These are phyloP conservation scores for Drosophila lini DNA, from an alignment of 1,140 invertebrate species.

Conservation along the genomic window DNA sequence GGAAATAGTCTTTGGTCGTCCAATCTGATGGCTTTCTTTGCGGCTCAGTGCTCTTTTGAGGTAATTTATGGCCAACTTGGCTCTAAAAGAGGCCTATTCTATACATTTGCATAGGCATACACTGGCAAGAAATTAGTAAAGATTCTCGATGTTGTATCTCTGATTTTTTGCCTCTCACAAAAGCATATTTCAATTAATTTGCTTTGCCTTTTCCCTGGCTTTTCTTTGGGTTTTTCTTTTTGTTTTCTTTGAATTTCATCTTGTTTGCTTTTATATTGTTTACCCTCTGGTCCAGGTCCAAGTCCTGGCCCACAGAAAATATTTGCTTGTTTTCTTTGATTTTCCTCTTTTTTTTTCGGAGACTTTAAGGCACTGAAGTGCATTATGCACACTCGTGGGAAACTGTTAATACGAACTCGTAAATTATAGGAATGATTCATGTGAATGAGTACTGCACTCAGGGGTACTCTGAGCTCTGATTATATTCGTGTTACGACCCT, in stretches of 20 bases:
- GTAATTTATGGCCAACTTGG: constrained; percentile 8
- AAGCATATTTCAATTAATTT: constrained; percentile 51
- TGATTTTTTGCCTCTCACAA: neutral
- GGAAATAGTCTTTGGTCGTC: constrained; percentile 8
- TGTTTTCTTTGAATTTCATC: constrained; percentile 19
- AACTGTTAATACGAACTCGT: neutral
- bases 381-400: constrained; percentile 1
- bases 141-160: neutral
- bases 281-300: constrained; percentile 20
- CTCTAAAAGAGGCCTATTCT: neutral
- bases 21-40: constrained; percentile 19
- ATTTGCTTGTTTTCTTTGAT: neutral
- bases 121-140: neutral
- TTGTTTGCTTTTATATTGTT: constrained; percentile 37
- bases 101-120: neutral
- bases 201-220: constrained; percentile 17
- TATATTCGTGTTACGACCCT: constrained; percentile 17
- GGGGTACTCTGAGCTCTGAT: constrained; percentile 7
- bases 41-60: constrained; percentile 12
- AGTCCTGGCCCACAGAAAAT: constrained; percentile 5
- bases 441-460: constrained; percentile 8
- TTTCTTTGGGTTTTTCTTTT: constrained; percentile 26
- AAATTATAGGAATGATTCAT: constrained; percentile 21
- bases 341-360: neutral
- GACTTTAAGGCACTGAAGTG: neutral